Percentiles rank a stretch among this genome's conserved stretches.
Conservation (phyloP, 2,113 vertebrate genomes). For the Platichthys stellatus region DNA sequence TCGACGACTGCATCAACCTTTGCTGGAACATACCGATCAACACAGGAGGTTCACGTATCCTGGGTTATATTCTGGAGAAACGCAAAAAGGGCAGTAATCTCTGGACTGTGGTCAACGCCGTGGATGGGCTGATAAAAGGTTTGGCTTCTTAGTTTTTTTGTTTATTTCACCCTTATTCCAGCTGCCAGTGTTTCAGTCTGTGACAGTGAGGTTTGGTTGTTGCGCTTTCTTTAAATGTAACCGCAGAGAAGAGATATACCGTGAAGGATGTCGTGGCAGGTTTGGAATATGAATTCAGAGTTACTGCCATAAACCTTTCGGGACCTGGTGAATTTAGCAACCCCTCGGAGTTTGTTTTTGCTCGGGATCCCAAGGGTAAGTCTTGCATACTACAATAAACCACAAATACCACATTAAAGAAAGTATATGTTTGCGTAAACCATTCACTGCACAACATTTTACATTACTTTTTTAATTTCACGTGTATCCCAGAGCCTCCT, state of each 20-base stretch:
- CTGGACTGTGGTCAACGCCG: constrained; percentile 85
- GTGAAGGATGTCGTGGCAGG: constrained; percentile 84
- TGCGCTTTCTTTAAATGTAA: not conserved
- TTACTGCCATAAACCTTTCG: constrained; percentile 86
- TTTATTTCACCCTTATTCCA: not conserved
- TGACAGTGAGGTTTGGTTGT: not conserved
- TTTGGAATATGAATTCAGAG: constrained; percentile 89
- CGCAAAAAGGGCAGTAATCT: constrained; percentile 87
- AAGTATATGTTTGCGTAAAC: not conserved
- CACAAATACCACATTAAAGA: not conserved
- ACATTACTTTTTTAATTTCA: not conserved
- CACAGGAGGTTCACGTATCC: constrained; percentile 79
- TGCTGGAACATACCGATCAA: constrained; percentile 84
- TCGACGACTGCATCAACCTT: constrained; percentile 82
- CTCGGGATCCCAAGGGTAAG: constrained; percentile 87
- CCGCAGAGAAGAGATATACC: constrained; percentile 83
- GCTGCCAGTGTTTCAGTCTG: not conserved
- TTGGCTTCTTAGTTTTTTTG: constrained; percentile 43
- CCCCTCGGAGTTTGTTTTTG: constrained; percentile 83
- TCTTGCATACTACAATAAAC: not conserved
- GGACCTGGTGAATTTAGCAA: constrained; percentile 86
- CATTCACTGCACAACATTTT: no score
- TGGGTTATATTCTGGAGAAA: constrained; percentile 89
- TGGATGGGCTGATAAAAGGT: constrained; percentile 83
- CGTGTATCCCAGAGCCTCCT: constrained; percentile 79